These are phyloP conservation scores for Solenodon paradoxus DNA, from an alignment of 2,113 vertebrate species.

Conservation along the genomic window DNA sequence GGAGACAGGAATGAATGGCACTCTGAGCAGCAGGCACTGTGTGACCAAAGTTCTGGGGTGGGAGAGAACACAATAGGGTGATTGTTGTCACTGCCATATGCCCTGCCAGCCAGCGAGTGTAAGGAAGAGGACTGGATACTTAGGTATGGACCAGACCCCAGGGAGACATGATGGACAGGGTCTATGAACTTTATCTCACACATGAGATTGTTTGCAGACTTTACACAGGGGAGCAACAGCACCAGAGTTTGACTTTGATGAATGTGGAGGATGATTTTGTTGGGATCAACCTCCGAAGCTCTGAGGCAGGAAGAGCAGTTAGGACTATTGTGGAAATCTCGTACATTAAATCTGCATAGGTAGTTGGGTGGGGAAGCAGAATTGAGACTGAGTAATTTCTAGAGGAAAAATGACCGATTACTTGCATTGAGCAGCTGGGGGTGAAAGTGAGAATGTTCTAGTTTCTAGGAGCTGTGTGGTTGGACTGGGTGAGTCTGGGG, in stretches of 20 bases:
- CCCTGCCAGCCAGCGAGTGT: neutral
- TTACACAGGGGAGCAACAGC: neutral
- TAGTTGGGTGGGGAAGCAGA: neutral
- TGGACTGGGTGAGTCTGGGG: neutral
- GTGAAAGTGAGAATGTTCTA: neutral
- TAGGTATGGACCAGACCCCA: neutral
- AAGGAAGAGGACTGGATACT: neutral
- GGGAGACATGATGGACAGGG: neutral
- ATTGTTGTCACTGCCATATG: neutral
- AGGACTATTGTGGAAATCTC: neutral
- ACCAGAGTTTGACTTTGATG: neutral
- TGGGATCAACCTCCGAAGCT: neutral
- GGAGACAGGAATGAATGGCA: neutral
- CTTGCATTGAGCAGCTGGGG: neutral
- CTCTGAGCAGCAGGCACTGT: neutral
- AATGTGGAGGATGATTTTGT: neutral
- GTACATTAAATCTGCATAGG: neutral
- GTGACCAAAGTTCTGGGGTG: neutral
- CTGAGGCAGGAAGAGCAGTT: neutral
- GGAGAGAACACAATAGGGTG: neutral
- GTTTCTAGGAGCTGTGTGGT: neutral
- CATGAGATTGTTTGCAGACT: neutral
- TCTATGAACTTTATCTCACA: neutral
- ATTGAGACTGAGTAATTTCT: neutral
- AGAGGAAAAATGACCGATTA: neutral